A percentile compares a stretch with the other conserved stretches of the same genome.
These are phyloP conservation scores for Ctenochaetus hawaiiensis DNA, from an alignment of 2,797 vertebrate species.

Conservation along the genomic window DNA sequence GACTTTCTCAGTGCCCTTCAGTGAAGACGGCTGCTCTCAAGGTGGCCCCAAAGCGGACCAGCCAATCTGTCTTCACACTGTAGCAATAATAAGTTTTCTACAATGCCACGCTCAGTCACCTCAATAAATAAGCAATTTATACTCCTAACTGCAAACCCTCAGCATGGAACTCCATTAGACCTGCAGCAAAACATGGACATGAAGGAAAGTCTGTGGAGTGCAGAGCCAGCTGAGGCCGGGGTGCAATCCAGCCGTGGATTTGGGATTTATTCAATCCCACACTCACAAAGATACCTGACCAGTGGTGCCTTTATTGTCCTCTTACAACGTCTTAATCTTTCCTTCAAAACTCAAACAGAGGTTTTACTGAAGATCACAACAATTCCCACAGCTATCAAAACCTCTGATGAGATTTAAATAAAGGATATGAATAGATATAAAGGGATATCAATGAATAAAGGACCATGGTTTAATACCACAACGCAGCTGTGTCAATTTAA, in stretches of 20 bases:
- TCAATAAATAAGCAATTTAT: slow-evolving; percentile 77
- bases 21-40: slow-evolving; percentile 43
- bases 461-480: not conserved
- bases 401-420: not conserved
- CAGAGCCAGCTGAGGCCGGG: slow-evolving; percentile 25
- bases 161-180: slow-evolving; percentile 53
- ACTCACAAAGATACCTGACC: slow-evolving; percentile 39
- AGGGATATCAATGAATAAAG: not conserved
- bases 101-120: slow-evolving; percentile 65
- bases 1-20: slow-evolving; percentile 42
- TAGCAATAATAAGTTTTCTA: slow-evolving; percentile 65
- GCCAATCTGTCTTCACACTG: slow-evolving; percentile 65
- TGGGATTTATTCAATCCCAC: slow-evolving; percentile 44
- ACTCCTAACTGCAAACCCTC: slow-evolving; percentile 50
- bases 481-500: slow-evolving; percentile 1
- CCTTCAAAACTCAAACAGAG: not conserved
- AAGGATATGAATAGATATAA: no score
- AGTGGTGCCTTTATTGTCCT: slow-evolving; percentile 11
- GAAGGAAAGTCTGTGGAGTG: slow-evolving; percentile 22
- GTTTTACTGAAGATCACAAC: not conserved
- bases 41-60: slow-evolving; percentile 57
- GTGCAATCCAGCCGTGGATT: slow-evolving; percentile 9
- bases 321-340: slow-evolving; percentile 22
- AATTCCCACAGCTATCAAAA: not conserved
- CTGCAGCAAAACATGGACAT: slow-evolving; percentile 48